Conservation (phyloP, 2,888 invertebrate genomes). For the Drosophila austrosaltans region DNA sequence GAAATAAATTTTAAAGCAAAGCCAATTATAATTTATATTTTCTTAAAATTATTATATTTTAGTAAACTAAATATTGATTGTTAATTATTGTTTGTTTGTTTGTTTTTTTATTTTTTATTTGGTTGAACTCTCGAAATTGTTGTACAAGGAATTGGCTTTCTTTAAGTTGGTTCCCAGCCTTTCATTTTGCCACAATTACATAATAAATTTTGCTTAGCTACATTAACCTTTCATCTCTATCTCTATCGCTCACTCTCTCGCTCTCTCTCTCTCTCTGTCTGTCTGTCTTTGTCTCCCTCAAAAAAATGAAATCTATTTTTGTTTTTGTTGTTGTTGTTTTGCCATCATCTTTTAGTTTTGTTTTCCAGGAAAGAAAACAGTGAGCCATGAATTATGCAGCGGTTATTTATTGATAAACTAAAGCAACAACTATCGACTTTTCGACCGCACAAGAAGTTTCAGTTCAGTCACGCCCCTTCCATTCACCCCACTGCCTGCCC, state of each 20-base stretch:
- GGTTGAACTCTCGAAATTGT: not conserved
- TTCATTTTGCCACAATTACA: slow-evolving; percentile 18
- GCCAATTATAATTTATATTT: too few species aligned
- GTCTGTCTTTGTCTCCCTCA: not conserved
- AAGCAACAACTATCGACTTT: slow-evolving; percentile 24
- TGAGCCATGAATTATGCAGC: slow-evolving; percentile 38
- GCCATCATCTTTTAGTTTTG: slow-evolving; percentile 4
- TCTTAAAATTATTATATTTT: too few species aligned
- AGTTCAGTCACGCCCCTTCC: not conserved
- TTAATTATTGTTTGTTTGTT: not conserved
- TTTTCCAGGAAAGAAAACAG: slow-evolving; percentile 20
- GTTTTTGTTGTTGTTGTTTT: not conserved
- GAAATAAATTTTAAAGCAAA: too few species aligned
- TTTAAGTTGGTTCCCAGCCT: slow-evolving; percentile 13
- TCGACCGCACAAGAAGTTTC: slow-evolving; percentile 55
- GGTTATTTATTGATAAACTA: slow-evolving; percentile 64
- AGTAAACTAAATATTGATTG: too few species aligned
- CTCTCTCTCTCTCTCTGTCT: not conserved
- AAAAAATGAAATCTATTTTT: slow-evolving; percentile 14
- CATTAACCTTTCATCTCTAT: slow-evolving; percentile 18
- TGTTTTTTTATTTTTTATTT: not conserved
- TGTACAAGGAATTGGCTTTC: slow-evolving; percentile 2
- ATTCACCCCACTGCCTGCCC: not conserved
- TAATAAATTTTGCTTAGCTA: slow-evolving; percentile 17
- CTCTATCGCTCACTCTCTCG: not conserved